Percentiles rank a stretch among this genome's conserved stretches.
Conservation (phyloP, 2,797 vertebrate genomes). For the Enteromius viviparus region DNA sequence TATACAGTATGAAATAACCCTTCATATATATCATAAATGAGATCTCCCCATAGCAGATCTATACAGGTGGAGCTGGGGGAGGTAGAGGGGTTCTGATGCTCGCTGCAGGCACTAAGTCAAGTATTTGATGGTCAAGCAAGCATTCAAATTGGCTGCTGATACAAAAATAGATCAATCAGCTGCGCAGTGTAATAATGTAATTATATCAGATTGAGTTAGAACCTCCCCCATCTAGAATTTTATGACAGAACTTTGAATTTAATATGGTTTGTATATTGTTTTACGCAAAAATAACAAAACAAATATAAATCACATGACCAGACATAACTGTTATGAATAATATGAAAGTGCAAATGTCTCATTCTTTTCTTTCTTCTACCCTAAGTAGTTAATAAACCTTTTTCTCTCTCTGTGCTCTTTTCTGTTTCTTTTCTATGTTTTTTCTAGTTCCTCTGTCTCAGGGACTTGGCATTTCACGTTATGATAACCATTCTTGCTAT, state of each 20-base stretch:
- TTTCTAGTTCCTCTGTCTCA: conserved; percentile 88
- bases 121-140: no score
- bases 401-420: conserved; percentile 43
- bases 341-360: conserved; percentile 12
- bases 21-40: not conserved
- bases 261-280: not conserved
- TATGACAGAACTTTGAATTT: not conserved
- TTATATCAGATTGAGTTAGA: not conserved
- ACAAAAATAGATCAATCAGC: not conserved
- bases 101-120: not conserved
- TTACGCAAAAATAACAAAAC: not conserved
- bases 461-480: conserved; percentile 99
- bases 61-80: not conserved
- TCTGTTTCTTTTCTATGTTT: conserved; percentile 40
- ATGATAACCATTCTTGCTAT: conserved; percentile 93
- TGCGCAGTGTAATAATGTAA: not conserved
- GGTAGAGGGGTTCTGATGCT: not conserved
- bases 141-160: not conserved
- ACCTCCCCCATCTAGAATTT: not conserved
- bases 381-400: conserved; percentile 14
- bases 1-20: not conserved
- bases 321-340: not conserved
- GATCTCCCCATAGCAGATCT: not conserved
- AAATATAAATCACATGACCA: not conserved
- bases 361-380: conserved; percentile 6